These are phyloP conservation scores for Apodemia duryi DNA, from an alignment of 2,888 invertebrate genomes.

Conservation along the genomic window DNA sequence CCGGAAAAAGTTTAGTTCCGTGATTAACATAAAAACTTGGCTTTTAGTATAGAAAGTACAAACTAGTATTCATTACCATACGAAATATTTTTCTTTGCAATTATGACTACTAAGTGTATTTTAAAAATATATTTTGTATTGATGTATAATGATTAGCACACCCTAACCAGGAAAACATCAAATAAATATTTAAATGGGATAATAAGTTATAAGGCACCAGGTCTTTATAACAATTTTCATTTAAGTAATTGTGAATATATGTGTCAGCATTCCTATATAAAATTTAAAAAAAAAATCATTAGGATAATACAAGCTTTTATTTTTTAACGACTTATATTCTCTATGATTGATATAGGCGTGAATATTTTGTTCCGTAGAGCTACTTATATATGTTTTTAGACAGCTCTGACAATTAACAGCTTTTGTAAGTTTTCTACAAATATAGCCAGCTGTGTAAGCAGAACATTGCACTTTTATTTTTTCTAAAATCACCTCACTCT, in stretches of 20 bases:
- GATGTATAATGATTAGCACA: background rate
- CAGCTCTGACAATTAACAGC: constrained; percentile 11
- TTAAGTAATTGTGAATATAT: constrained; percentile 4
- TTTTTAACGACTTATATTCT: constrained; percentile 25
- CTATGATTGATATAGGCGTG: constrained; percentile 21
- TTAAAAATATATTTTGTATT: background rate
- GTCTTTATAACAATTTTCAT: background rate
- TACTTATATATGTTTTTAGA: constrained; percentile 14
- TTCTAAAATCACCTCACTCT: constrained; percentile 9
- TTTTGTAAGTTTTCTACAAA: constrained; percentile 23
- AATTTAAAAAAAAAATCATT: background rate
- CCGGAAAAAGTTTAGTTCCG: too few relatives aligned
- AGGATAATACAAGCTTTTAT: constrained; percentile 22
- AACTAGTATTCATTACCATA: too few relatives aligned
- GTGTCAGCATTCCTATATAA: background rate
- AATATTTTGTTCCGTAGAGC: constrained; percentile 10
- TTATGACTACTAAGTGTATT: too few relatives aligned
- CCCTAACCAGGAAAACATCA: constrained; percentile 12
- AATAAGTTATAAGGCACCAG: background rate
- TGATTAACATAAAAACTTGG: too few relatives aligned
- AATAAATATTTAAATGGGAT: background rate
- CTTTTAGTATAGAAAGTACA: too few relatives aligned
- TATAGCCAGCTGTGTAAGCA: constrained; percentile 25
- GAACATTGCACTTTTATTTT: constrained; percentile 24
- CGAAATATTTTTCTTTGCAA: too few relatives aligned